Evolutionary conservation across 2,888 invertebrate genomes (phyloP).

Genomic region (Marronus borbonicus): DNA sequence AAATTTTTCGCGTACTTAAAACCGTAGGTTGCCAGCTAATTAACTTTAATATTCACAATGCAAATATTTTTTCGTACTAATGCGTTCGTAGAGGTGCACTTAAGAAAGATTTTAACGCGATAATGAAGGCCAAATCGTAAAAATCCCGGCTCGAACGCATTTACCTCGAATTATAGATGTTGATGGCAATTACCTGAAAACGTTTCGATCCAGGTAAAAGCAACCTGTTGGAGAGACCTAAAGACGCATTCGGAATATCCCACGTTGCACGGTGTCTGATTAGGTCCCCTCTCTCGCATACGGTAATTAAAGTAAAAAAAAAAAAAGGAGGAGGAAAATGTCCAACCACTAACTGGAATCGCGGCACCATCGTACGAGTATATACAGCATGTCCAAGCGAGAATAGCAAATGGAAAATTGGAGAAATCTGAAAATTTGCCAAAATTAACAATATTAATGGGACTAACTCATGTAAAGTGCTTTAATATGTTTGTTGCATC

Average conservation of each 20-base stretch:
- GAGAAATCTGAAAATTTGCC: too few species aligned
- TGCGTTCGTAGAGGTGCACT: neutral
- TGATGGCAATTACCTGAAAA: slow-evolving; percentile 8
- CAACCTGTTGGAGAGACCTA: neutral
- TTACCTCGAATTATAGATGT: slow-evolving; percentile 2
- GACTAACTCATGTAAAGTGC: too few species aligned
- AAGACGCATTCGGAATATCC: slow-evolving; percentile 35
- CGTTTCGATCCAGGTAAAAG: slow-evolving; percentile 1
- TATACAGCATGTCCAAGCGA: slow-evolving; percentile 3
- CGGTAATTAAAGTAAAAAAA: slow-evolving; percentile 47
- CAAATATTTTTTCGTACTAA: neutral
- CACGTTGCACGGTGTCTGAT: slow-evolving; percentile 31
- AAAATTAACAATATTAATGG: too few species aligned
- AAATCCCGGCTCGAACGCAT: slow-evolving; percentile 4
- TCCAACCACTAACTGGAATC: slow-evolving; percentile 46
- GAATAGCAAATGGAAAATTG: neutral
- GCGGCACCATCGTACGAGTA: neutral
- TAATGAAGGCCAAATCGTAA: neutral
- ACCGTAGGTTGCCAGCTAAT: neutral
- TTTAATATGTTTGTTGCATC: too few species aligned
- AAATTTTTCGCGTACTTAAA: neutral
- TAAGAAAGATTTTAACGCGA: slow-evolving; percentile 10
- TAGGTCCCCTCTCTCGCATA: slow-evolving; percentile 26
- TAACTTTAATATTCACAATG: neutral
- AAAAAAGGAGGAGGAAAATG: slow-evolving; percentile 10